Evolutionary conservation across 2,113 vertebrate species (phyloP), one percentile per base, ranked within the genome.

Genomic region (Tychaedon coryphoeus): DNA sequence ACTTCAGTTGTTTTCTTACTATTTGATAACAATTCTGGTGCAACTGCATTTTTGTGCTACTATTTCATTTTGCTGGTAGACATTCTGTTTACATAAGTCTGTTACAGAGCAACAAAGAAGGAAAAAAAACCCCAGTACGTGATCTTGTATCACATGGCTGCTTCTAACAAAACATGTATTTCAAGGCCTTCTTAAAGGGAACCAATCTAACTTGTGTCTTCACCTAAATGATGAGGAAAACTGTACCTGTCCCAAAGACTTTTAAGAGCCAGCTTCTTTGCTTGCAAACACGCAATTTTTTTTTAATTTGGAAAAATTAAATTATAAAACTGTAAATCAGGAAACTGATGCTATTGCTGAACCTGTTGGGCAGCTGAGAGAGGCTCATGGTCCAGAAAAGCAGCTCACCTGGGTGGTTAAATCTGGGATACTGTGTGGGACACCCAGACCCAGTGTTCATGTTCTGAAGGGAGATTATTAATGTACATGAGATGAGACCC

Each of bases 51-150:
- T 65, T 86, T 73, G 42, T 58, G 47, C 26, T 77, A 22, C 16
- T 53, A 10, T 69, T 90, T 83, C 5, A 70, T 80, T 94, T 80
- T 92, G 22, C 73, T 58, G 14, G 38, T 86, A 86, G 66, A 88
- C 6, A 20, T 38, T 86, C 43, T 90, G 60, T 77, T 86, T 56
- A 38, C 23, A 3, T 40, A 42, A 85, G 28, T 47, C 34, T 83
- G 54, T 64, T 66, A 88, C 33, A 84, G 11, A 67, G 36, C 40
- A 64, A 67, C 26, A 74, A 29, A 64, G 56, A 51, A 91, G 10
- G 11, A 56, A 82, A 88, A 4, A 26, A 58, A 11, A 8, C 8
- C 0, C 0, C 45, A 69, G 1, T 40, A 48, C 3, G 2, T 57
- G 34, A 66, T 54, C 18, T 79, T 67, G 28, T 62, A 24, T 34